Evolutionary conservation across 2,888 invertebrate genomes (phyloP).

Genomic region (Kuschelorhynchus macadamiae): DNA sequence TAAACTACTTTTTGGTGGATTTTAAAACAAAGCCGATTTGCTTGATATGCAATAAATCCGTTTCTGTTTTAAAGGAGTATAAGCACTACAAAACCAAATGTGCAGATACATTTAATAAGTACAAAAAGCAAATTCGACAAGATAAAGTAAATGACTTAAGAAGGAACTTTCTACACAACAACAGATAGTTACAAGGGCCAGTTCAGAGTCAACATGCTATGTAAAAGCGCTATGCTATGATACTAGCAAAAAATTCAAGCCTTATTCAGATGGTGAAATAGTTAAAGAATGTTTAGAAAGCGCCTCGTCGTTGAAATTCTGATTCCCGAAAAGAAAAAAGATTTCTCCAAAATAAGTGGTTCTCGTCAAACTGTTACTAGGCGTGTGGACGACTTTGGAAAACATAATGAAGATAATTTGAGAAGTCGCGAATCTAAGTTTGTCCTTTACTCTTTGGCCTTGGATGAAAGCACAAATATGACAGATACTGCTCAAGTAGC

Average conservation of each 20-base stretch:
- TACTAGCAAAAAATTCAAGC: slow-evolving; percentile 22
- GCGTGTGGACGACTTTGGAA: slow-evolving; percentile 13
- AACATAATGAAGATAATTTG: slow-evolving; percentile 12
- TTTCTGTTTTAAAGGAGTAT: slow-evolving; percentile 33
- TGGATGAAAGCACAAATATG: slow-evolving; percentile 19
- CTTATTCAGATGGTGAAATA: slow-evolving; percentile 20
- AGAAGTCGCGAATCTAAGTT: slow-evolving; percentile 11
- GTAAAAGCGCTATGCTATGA: slow-evolving; percentile 14
- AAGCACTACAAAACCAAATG: slow-evolving; percentile 31
- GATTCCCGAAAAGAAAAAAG: slow-evolving; percentile 4
- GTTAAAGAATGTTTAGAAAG: slow-evolving; percentile 22
- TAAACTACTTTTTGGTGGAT: slow-evolving; percentile 5
- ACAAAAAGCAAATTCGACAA: slow-evolving; percentile 12
- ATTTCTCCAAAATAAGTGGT: slow-evolving; percentile 14
- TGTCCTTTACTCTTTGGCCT: slow-evolving; percentile 15
- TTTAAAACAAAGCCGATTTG: slow-evolving; percentile 28
- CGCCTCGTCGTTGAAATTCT: slow-evolving; percentile 13
- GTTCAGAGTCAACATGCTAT: slow-evolving; percentile 10
- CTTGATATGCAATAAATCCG: slow-evolving; percentile 31
- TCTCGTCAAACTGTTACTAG: slow-evolving; percentile 21
- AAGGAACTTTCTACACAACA: slow-evolving; percentile 21
- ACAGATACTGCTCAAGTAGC: slow-evolving; percentile 18
- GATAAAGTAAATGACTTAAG: slow-evolving; percentile 25
- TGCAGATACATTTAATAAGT: slow-evolving; percentile 27
- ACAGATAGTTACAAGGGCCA: slow-evolving; percentile 20